Evolutionary conservation across 2,888 invertebrate genomes (phyloP), one percentile per base, ranked within the genome.

Genomic region (Metalampra italica): DNA sequence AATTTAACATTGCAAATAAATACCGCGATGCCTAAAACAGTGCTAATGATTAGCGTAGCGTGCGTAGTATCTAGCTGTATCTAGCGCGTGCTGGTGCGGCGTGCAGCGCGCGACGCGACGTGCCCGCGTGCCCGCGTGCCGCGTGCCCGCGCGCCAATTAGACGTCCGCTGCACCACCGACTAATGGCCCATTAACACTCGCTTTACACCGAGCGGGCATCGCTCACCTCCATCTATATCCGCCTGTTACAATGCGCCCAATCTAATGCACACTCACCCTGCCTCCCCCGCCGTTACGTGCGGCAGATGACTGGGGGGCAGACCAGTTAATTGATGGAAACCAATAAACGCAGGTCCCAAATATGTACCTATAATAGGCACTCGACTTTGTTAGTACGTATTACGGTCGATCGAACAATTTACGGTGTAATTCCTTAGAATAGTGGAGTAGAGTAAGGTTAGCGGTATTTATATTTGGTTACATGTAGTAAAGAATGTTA

Each of bases 111-210:
- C 53, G 9, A 14, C 15, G 7, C 49, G 40, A 37, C 51, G 49
- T 52, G 45, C 50, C 32, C 62, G 69, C 68, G 66, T 68, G 68
- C 67, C 70, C 50, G 52, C 58, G 56, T 53, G 54, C 70, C 50
- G 52, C 58, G 56, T 53, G 54, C 55, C 50, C 53, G 71, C 69
- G 62, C 66, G 77, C 82, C 85, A 83, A 83, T 84, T 84, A 84
- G 71, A 78, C 66, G 68, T 56, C 64, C 61, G 62, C 66, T 59
- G 67, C 73, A 70, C 71, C 68, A 68, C 69, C 68, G 63, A 69
- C 85, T 83, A 86, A 86, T 85, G 75, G 82, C 59, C 84, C 77
- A 84, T 88, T 88, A 85, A 84, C 87, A 84, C 86, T 78, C 78
- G 78, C 70, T 73, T 74, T 75, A 77, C 78, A 72, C 69, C 56